Conservation (phyloP, 2,113 vertebrate species). For the Muntiacus muntjak region DNA sequence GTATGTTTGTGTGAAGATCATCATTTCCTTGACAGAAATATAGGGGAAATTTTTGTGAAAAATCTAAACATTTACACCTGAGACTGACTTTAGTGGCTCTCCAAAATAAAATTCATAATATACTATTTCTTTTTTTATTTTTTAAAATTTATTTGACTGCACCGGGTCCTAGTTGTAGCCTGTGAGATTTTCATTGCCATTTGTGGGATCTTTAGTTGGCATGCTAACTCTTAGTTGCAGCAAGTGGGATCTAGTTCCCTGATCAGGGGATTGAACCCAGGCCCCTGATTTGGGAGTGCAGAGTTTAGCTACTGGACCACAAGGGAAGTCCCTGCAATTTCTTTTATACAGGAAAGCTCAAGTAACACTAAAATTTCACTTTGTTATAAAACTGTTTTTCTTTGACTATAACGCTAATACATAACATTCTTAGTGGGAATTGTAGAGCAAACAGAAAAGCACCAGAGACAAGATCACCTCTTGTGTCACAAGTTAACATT, state of each 20-base stretch:
- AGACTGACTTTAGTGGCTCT: neutral
- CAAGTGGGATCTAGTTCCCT: neutral
- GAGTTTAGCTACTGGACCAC: neutral
- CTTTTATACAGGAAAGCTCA: neutral
- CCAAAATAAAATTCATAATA: neutral
- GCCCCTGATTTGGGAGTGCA: neutral
- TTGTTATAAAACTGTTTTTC: neutral
- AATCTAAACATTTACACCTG: neutral
- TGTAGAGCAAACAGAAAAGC: neutral
- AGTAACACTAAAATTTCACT: neutral
- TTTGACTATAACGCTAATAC: neutral
- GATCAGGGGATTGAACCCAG: neutral
- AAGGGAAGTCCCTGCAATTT: neutral
- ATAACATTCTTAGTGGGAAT: neutral
- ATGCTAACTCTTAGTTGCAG: neutral
- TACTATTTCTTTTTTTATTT: neutral
- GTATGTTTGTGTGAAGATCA: neutral
- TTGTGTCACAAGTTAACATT: neutral
- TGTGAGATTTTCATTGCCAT: neutral
- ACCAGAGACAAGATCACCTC: neutral
- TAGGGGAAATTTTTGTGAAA: neutral
- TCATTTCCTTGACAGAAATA: neutral
- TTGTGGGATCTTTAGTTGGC: neutral
- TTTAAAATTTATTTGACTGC: neutral
- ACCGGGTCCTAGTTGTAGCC: neutral